Evolutionary conservation across 2,113 vertebrate species (phyloP).

Genomic region (Andinoacara biseriatus): DNA sequence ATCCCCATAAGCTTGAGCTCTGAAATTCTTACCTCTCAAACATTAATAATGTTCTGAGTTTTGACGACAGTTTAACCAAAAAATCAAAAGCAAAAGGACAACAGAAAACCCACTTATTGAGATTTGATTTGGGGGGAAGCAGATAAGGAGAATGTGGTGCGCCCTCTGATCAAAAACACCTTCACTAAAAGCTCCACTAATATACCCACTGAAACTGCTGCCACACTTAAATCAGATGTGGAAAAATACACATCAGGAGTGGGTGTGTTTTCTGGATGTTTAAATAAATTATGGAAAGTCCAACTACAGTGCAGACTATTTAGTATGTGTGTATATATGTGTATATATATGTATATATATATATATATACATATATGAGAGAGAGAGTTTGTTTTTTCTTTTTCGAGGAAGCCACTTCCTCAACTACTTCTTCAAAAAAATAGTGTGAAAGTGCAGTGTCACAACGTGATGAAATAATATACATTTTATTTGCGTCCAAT

Average conservation of each 20-base stretch:
- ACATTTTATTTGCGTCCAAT: too few relatives aligned
- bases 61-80: background rate
- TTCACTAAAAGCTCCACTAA: constrained; percentile 5
- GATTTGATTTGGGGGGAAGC: too few relatives aligned
- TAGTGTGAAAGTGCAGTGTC: too few relatives aligned
- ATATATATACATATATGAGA: too few relatives aligned
- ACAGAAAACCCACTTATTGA: background rate
- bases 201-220: constrained; percentile 33
- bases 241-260: constrained; percentile 42
- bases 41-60: background rate
- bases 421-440: too few relatives aligned
- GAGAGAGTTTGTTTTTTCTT: too few relatives aligned
- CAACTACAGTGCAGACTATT: background rate
- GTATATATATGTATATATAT: too few relatives aligned
- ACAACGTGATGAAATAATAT: too few relatives aligned
- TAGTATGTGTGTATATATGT: too few relatives aligned
- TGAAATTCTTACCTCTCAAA: background rate
- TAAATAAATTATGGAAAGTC: background rate
- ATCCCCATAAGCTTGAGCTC: background rate
- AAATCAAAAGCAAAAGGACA: background rate
- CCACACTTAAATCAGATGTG: constrained; percentile 31
- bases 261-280: background rate
- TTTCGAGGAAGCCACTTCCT: too few relatives aligned
- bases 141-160: background rate
- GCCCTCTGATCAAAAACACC: constrained; percentile 25